These are phyloP conservation scores for Sarcophaga rosellei DNA, from an alignment of 2,888 invertebrate species.

Conservation along the genomic window DNA sequence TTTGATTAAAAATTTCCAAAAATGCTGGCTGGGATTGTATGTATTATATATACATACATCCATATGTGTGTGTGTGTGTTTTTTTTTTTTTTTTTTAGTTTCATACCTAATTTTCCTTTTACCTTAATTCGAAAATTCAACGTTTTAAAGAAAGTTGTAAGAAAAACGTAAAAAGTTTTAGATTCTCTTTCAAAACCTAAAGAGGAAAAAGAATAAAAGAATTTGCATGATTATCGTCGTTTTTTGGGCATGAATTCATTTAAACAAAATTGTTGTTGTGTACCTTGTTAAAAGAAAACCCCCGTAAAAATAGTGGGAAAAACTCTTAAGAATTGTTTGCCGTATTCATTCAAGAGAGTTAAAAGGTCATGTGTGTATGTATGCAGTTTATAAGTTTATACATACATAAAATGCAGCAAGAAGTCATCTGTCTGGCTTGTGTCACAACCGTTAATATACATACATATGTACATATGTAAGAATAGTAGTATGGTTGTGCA, in stretches of 20 bases:
- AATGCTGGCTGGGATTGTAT: too few species aligned
- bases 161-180: slow-evolving; percentile 12
- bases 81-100: neutral
- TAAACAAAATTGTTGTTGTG: slow-evolving; percentile 70
- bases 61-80: neutral
- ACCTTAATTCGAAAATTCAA: neutral
- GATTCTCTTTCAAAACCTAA: neutral
- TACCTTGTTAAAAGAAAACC: slow-evolving; percentile 43
- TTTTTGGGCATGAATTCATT: slow-evolving; percentile 74
- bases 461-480: too few species aligned
- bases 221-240: slow-evolving; percentile 78
- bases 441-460: too few species aligned
- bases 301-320: neutral
- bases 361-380: too few species aligned
- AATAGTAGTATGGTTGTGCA: too few species aligned
- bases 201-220: slow-evolving; percentile 69
- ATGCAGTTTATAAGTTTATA: too few species aligned
- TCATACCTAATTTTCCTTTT: neutral
- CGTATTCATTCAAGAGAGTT: too few species aligned
- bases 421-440: too few species aligned
- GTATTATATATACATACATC: slow-evolving; percentile 1
- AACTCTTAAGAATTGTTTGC: slow-evolving; percentile 53
- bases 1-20: too few species aligned
- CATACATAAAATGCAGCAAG: too few species aligned
- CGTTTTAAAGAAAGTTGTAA: neutral